Evolutionary conservation across 2,113 vertebrate genomes (phyloP).

Genomic region (Gasterosteus aculeatus): DNA sequence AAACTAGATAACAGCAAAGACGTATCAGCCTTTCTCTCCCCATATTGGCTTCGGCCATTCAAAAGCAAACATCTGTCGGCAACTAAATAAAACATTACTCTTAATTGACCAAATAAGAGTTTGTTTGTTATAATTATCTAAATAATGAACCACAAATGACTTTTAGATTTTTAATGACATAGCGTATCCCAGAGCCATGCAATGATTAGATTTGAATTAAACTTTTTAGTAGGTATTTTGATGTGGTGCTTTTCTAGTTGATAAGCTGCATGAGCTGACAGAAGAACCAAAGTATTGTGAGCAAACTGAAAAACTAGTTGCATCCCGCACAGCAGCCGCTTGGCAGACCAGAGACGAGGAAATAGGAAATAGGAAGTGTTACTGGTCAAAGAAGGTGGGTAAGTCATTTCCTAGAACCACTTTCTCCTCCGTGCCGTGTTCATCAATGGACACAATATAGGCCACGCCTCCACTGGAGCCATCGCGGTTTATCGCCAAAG

Average conservation of each 20-base stretch:
- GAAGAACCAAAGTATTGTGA: background rate
- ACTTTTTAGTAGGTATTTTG: background rate
- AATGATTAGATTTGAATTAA: background rate
- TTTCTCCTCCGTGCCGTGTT: constrained; percentile 82
- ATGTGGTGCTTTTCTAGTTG: background rate
- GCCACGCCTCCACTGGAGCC: constrained; percentile 88
- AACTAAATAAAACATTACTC: too few species aligned
- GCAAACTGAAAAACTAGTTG: background rate
- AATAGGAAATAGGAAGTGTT: constrained; percentile 21
- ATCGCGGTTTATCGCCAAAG: constrained; percentile 88
- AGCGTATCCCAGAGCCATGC: background rate
- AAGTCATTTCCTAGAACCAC: constrained; percentile 84
- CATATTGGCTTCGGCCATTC: background rate
- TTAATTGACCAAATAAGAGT: background rate
- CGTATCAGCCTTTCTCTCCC: too few species aligned
- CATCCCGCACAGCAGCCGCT: background rate
- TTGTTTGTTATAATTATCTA: background rate
- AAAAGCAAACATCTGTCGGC: background rate
- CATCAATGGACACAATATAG: constrained; percentile 85
- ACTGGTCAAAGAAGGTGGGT: constrained; percentile 85
- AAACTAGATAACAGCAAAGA: background rate
- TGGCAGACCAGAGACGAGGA: background rate
- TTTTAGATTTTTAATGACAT: background rate
- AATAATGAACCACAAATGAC: background rate
- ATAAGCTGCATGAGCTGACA: background rate